Base-by-base conservation (phyloP, 2,113 vertebrate genomes). In the Actinemys pallida region DNA sequence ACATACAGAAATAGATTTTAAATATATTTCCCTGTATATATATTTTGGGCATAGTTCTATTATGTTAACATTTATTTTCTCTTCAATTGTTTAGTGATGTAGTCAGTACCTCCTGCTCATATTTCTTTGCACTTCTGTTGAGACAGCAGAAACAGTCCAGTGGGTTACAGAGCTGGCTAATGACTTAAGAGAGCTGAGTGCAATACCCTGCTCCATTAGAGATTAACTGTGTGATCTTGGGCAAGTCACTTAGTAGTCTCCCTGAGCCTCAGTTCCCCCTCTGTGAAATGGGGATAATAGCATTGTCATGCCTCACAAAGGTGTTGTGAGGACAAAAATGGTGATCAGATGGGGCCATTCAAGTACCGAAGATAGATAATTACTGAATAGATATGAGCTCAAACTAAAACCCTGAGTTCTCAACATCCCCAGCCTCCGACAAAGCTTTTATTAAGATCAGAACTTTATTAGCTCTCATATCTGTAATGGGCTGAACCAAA, bases 371-470 rank as follows among this genome's bases (percentile, higher is more conserved):
- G n/a, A 5, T 10, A 39, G 19, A 20, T 22, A 25, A 13, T 13
- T 42, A 76, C 22, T 25, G 72, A 42, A 42, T 11, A 45, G 39
- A 42, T 24, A 24, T 24, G 72, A 76, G 39, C 20, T 11, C 39
- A 24, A 12, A 45, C 39, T 13, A 25, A 76, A 45, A 76, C 24
- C 47, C 54, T 65, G 42, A 5, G 31, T n/a, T 3, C 19, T 11
- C 87, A 0, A 0, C 78, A 65, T 47, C 86, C 65, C 6, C 42
- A 1, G 0, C 8, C 10, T 14, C 2, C 1, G 14, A 31, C 8
- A 45, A 54, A 29, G 1, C 3, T 79, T 50, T 91, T 35, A 69
- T 82, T 10, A 50, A 6, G 5, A 11, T 80, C n/a, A 54, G 52
- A 81, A 17, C 25, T 54, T 81, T 57, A 19, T 90, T 17, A 56